Base-by-base conservation (phyloP, 2,797 vertebrate genomes). In the Huso huso region DNA sequence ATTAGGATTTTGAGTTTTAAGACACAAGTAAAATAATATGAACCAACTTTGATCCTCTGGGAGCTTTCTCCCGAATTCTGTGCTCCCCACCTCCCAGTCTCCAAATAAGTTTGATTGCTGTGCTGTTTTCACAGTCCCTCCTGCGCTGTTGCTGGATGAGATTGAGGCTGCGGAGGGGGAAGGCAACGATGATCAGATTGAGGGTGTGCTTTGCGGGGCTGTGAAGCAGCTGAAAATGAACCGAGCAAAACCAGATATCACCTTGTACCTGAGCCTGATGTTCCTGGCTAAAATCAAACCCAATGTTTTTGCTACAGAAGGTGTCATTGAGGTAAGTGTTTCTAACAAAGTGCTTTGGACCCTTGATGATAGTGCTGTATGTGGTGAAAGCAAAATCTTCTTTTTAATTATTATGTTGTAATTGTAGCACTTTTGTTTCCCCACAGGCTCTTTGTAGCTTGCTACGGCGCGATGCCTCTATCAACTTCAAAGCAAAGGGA, bases 401-500 rank as follows among this genome's bases (percentile, higher is more conserved):
- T 15, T 6, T 5, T 37, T 37, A 3, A 37, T 37, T 37, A 37
- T 37, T 37, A 37, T 8, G 9, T 7, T 55, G 51, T 5, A 65
- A 8, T 15, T 52, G 11, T 10, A 8, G 10, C 9, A 18, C 37
- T 37, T 37, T 1, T 50, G 18, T 52, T 52, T 12, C 37, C 37
- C 37, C 37, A 0, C 61, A 99, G 97, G 97, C 96, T 0, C 76
- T 99, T 67, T 99, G 97, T 74, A 97, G 96, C 79, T 90, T 99
- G 0, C 84, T 99, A 61, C 93, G 97, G 58, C 89, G 97, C 37
- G 97, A 99, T 0, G 91, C 95, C 68, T 93, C 96, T 0, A 94
- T 98, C 78, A 99, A 95, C 81, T 99, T 99, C 76, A 99, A 99
- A 82, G 93, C 97, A 62, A 99, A 99, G 79, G 97, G 96, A 7